Conservation (phyloP, 2,797 vertebrate genomes). For the Apogon hyalosoma region DNA sequence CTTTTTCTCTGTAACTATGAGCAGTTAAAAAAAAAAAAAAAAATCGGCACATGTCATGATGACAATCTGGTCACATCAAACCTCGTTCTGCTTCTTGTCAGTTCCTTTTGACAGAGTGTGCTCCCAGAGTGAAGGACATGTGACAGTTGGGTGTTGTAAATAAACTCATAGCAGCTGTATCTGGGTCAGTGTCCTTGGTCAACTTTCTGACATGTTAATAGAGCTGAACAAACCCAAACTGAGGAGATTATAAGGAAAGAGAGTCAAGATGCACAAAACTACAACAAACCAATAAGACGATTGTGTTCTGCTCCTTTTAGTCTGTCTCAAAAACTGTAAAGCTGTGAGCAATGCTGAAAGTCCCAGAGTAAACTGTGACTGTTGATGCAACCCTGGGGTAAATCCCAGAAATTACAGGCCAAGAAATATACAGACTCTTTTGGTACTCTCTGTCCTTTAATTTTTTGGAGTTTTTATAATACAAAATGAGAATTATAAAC, state of each 20-base stretch:
- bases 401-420: constrained; percentile 18
- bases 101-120: neutral
- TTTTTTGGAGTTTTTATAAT: neutral
- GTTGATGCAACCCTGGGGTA: constrained; percentile 25
- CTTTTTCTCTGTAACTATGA: neutral
- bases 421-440: constrained; percentile 9
- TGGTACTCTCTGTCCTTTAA: neutral
- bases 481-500: neutral
- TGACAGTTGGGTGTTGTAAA: constrained; percentile 32
- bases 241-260: constrained; percentile 8
- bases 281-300: neutral
- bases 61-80: neutral
- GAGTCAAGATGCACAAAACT: neutral
- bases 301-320: neutral
- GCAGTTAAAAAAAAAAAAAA: neutral
- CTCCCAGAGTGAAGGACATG: constrained; percentile 16
- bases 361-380: constrained; percentile 26
- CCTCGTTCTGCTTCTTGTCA: neutral
- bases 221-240: constrained; percentile 10
- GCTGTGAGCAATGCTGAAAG: constrained; percentile 14
- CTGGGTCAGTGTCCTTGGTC: constrained; percentile 42
- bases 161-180: constrained; percentile 40
- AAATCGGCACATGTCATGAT: neutral
- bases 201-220: constrained; percentile 32
- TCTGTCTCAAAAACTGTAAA: constrained; percentile 10